Evolutionary conservation across 2,888 invertebrate genomes (phyloP).

Genomic region (Drepanosiphum platanoidis): DNA sequence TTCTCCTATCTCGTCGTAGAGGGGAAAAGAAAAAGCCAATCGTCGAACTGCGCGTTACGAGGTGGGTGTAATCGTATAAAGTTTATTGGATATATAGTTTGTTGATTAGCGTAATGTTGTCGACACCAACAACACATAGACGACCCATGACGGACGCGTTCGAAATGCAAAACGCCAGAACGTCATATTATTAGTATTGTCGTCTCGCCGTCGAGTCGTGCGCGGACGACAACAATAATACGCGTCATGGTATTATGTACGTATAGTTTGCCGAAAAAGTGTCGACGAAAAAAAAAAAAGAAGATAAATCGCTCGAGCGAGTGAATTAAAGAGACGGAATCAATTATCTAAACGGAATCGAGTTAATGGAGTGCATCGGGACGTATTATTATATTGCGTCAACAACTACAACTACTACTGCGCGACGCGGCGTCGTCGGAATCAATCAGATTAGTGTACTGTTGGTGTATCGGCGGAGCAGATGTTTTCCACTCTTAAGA

Average conservation of each 20-base stretch:
- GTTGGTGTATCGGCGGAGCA: constrained; percentile 17
- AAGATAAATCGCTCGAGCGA: constrained; percentile 27
- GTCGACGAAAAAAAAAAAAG: background rate
- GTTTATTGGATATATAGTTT: too few species aligned
- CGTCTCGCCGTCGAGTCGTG: background rate
- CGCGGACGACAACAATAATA: background rate
- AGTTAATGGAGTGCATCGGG: constrained; percentile 54
- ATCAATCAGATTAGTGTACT: constrained; percentile 25
- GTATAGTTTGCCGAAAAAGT: background rate
- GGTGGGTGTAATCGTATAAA: too few species aligned
- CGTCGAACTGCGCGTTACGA: too few species aligned
- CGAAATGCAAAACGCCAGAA: background rate
- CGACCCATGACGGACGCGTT: background rate
- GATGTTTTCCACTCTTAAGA: constrained; percentile 29
- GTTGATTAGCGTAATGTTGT: too few species aligned
- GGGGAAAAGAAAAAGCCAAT: too few species aligned
- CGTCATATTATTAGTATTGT: too few species aligned
- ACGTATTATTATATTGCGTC: constrained; percentile 43
- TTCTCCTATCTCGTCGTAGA: too few species aligned
- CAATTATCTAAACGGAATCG: background rate
- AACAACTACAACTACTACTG: too few species aligned
- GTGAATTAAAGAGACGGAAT: constrained; percentile 45
- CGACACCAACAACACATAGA: too few species aligned
- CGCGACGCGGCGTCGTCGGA: too few species aligned
- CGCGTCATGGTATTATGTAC: too few species aligned